Conservation (phyloP, 2,797 vertebrate species). For the Xiphophorus birchmanni region DNA sequence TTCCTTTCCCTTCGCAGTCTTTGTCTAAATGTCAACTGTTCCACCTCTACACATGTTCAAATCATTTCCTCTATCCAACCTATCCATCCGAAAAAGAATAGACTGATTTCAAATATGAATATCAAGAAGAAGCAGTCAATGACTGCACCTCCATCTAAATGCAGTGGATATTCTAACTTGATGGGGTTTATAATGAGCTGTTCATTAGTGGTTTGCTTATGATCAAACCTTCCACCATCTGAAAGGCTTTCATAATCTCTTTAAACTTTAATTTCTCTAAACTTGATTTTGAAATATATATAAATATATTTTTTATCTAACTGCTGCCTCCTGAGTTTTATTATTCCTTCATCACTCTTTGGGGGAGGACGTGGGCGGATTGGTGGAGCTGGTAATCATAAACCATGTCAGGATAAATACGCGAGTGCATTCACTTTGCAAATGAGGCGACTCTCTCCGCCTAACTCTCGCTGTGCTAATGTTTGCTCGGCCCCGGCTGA, state of each 20-base stretch:
- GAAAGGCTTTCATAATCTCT: slow-evolving; percentile 38
- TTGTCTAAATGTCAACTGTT: background rate
- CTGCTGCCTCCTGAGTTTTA: slow-evolving; percentile 75
- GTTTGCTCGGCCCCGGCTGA: slow-evolving; percentile 74
- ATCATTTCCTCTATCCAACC: background rate
- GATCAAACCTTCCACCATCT: slow-evolving; percentile 11
- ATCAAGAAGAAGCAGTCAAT: background rate
- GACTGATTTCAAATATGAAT: background rate
- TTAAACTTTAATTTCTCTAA: slow-evolving; percentile 28
- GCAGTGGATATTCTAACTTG: background rate
- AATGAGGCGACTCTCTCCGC: slow-evolving; percentile 65
- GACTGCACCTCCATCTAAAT: background rate
- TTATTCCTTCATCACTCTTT: slow-evolving; percentile 86
- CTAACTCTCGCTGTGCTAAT: slow-evolving; percentile 67
- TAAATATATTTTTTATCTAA: slow-evolving; percentile 64
- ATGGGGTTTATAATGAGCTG: background rate
- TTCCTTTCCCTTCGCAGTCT: background rate
- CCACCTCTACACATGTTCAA: background rate
- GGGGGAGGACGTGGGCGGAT: slow-evolving; percentile 43
- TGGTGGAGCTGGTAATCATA: slow-evolving; percentile 78
- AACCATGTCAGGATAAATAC: slow-evolving; percentile 88
- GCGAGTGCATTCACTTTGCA: slow-evolving; percentile 80
- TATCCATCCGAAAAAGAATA: background rate
- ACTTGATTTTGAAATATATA: slow-evolving; percentile 43
- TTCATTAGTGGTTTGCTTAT: background rate